Conservation (phyloP, 2,797 vertebrate species). For the Prunella strophiata region DNA sequence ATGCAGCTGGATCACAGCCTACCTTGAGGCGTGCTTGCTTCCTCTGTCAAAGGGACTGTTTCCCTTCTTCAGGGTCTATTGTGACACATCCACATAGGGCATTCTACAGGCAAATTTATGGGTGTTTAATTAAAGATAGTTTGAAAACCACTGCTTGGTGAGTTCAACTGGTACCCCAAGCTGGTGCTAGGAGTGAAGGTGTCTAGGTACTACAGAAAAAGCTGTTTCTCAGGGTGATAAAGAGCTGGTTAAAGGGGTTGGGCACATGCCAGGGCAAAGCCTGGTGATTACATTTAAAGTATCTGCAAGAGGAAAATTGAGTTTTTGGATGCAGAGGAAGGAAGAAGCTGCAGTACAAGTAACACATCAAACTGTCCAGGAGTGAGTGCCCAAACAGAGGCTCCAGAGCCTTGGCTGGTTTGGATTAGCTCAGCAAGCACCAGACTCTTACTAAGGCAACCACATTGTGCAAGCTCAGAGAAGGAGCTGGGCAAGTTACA, state of each 20-base stretch:
- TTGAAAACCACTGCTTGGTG: not conserved
- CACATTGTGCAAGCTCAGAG: not conserved
- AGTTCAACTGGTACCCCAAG: not conserved
- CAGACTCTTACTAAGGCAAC: not conserved
- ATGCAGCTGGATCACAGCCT: not conserved
- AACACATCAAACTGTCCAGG: not conserved
- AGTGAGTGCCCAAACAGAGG: not conserved
- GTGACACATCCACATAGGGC: not conserved
- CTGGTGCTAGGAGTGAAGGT: not conserved
- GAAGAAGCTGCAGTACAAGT: not conserved
- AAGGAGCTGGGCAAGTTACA: not conserved
- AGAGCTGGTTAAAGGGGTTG: not conserved
- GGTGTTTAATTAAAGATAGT: not conserved
- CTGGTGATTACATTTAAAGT: not conserved
- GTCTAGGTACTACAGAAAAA: not conserved
- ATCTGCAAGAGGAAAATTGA: not conserved
- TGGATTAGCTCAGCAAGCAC: not conserved
- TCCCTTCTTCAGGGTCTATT: not conserved
- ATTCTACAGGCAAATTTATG: not conserved
- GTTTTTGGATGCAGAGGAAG: not conserved
- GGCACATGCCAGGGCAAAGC: not conserved
- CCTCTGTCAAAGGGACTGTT: not conserved
- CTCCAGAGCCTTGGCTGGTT: not conserved
- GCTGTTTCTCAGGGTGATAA: not conserved
- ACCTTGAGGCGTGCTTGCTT: not conserved